These are phyloP conservation scores for Vulpes ferrilata DNA, from an alignment of 2,113 vertebrate genomes.

Conservation along the genomic window DNA sequence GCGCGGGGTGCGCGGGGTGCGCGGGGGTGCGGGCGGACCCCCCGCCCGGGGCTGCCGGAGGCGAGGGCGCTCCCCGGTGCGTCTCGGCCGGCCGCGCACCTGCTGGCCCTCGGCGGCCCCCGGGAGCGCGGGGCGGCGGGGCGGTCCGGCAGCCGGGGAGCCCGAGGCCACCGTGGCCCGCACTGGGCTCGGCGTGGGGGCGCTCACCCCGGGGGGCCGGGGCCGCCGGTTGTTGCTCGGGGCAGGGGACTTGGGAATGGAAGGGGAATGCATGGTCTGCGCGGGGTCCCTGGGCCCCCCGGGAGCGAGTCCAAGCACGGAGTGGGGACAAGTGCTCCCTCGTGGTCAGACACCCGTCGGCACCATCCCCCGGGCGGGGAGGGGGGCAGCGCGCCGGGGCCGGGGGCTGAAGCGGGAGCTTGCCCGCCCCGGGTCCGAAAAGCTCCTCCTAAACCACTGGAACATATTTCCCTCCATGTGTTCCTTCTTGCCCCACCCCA, in stretches of 20 bases:
- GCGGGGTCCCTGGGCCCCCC: background rate
- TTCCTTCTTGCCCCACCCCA: slow-evolving; percentile 14
- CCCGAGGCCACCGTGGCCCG: slow-evolving; percentile 3
- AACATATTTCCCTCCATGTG: background rate
- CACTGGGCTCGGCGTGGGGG: background rate
- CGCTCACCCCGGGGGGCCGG: background rate
- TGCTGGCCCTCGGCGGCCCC: slow-evolving; percentile 56
- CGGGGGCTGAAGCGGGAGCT: background rate
- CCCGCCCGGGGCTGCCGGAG: background rate
- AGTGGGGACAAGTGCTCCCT: background rate
- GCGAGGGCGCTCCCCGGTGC: slow-evolving; percentile 19
- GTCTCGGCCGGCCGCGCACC: slow-evolving; percentile 59
- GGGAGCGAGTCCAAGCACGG: background rate
- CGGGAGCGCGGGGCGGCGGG: background rate
- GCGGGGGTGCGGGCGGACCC: background rate
- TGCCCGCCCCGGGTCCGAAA: background rate
- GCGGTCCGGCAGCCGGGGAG: slow-evolving; percentile 4
- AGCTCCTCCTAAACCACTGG: background rate
- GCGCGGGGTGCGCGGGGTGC: background rate
- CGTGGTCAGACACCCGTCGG: background rate
- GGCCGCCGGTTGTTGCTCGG: background rate
- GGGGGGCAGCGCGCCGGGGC: background rate
- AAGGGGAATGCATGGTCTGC: background rate
- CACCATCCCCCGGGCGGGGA: background rate
- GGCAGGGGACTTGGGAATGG: background rate